Percentiles rank a stretch among this genome's conserved stretches.
Conservation (phyloP, 2,113 vertebrate genomes). For the Diphyllodes magnificus region DNA sequence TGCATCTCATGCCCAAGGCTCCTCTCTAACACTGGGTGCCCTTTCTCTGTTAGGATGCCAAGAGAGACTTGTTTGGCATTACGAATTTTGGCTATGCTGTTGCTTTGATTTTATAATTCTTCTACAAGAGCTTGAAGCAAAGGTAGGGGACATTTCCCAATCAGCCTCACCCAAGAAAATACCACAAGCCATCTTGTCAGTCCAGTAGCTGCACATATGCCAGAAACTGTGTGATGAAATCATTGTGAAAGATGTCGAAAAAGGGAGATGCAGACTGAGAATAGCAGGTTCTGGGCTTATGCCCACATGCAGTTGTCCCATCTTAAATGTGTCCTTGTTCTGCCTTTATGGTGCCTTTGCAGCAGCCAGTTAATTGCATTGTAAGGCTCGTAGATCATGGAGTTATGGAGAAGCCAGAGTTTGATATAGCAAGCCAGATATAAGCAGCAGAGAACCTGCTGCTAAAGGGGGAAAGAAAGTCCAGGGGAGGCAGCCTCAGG, state of each 20-base stretch:
- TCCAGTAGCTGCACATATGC: background rate
- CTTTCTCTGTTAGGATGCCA: background rate
- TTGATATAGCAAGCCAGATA: background rate
- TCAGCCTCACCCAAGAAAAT: background rate
- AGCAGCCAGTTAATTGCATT: background rate
- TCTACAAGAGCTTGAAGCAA: background rate
- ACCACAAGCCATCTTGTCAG: background rate
- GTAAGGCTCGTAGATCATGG: background rate
- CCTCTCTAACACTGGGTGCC: background rate
- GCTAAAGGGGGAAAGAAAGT: background rate
- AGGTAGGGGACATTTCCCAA: background rate
- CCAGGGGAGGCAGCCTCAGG: background rate
- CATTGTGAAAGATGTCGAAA: background rate
- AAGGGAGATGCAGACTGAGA: background rate
- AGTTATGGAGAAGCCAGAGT: background rate
- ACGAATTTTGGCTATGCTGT: background rate
- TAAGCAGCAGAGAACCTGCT: background rate
- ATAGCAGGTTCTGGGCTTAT: background rate
- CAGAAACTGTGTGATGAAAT: background rate
- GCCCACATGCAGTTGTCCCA: background rate
- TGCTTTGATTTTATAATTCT: constrained; percentile 2
- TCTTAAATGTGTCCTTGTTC: background rate
- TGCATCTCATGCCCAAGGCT: background rate
- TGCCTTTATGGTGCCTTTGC: background rate
- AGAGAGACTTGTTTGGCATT: background rate